phyloP scores from a whole-genome alignment of 2,888 invertebrate genomes.

The Lymantria dispar region DNA sequence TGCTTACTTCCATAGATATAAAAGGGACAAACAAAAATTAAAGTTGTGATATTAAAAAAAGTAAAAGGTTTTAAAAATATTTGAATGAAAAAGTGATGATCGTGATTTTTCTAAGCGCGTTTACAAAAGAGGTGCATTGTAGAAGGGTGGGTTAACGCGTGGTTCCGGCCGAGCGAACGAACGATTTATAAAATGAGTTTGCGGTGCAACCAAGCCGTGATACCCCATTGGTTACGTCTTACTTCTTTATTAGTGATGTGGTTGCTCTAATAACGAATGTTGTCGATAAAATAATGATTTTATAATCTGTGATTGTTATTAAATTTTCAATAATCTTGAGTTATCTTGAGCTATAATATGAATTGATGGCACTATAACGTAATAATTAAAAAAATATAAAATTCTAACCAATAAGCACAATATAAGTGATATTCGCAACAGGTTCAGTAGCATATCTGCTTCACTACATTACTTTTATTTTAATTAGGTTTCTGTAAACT shows the following conservation, averaged over 20 bases:
- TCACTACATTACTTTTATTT: too few species aligned
- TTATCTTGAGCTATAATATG: too few species aligned
- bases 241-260: constrained; percentile 68
- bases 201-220: constrained; percentile 79
- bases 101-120: constrained; percentile 26
- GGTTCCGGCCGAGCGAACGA: constrained; percentile 74
- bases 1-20: too few species aligned
- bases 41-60: background rate
- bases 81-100: background rate
- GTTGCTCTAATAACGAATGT: constrained; percentile 8
- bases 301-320: background rate
- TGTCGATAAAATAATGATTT: constrained; percentile 23
- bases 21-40: too few species aligned
- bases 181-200: constrained; percentile 82
- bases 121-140: constrained; percentile 53
- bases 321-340: background rate
- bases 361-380: too few species aligned
- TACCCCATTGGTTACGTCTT: constrained; percentile 82
- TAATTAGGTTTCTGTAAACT: too few species aligned
- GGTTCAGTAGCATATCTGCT: too few species aligned
- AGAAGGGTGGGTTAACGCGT: constrained; percentile 70
- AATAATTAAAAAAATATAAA: too few species aligned
- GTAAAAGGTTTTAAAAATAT: background rate
- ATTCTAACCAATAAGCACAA: too few species aligned
- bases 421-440: too few species aligned